Percentiles rank a stretch among this genome's conserved stretches.
phyloP scores from a whole-genome alignment of 2,888 invertebrate species.

The Celastrina argiolus region DNA sequence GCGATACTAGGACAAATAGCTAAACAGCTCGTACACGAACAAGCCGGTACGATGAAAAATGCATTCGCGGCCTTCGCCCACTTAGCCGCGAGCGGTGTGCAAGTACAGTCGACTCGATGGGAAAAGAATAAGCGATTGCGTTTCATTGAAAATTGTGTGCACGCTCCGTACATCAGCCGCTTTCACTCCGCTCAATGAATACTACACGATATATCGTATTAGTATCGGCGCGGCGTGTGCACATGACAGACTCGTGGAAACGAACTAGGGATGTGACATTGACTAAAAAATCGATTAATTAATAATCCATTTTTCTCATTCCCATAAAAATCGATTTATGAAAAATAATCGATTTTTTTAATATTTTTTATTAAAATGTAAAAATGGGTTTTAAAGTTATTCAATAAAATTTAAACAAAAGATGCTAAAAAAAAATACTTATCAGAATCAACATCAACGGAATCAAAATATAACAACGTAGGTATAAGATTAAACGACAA shows the following conservation, averaged over 20 bases:
- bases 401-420: too few relatives aligned
- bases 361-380: too few relatives aligned
- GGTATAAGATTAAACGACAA: too few relatives aligned
- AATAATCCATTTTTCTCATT: too few relatives aligned
- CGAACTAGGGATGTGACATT: too few relatives aligned
- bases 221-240: conserved; percentile 24
- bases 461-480: too few relatives aligned
- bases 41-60: conserved; percentile 54
- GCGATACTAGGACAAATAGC: conserved; percentile 33
- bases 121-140: conserved; percentile 22
- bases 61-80: conserved; percentile 67
- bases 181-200: conserved; percentile 22
- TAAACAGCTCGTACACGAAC: conserved; percentile 36
- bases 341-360: too few relatives aligned
- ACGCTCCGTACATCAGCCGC: background rate
- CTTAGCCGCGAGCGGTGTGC: conserved; percentile 42
- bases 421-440: too few relatives aligned
- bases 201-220: conserved; percentile 6
- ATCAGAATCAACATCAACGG: too few relatives aligned
- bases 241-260: conserved; percentile 35
- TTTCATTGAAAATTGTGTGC: conserved; percentile 26
- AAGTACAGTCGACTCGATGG: conserved; percentile 27
- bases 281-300: too few relatives aligned
- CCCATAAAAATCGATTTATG: too few relatives aligned
- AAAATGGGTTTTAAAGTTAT: too few relatives aligned